Base-by-base conservation (phyloP, 1,140 invertebrate genomes). In the Pogonomyrmex californicus region DNA sequence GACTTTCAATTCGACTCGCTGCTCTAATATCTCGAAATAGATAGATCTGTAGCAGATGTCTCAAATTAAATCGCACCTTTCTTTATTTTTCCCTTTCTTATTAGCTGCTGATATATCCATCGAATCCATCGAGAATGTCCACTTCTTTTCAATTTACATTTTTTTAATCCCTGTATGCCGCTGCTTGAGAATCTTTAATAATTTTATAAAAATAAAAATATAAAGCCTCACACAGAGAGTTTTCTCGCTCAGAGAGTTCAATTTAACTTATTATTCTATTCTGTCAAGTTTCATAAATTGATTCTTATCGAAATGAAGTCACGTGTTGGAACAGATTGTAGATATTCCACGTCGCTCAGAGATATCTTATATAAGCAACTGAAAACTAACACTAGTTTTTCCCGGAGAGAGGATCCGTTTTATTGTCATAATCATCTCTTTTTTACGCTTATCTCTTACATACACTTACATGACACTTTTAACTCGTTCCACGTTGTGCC, bases 21-120 rank as follows among this genome's bases (percentile, higher is more conserved):
- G 54, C 30, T 41, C 68, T 60, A 60, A 83, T 75, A 60, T 73
- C 54, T 17, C 68, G 30, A 73, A 33, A 73, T 60, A 73, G 4
- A 5, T 23, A 23, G 23, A 23, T 23, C 6, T 17, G 38, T 41
- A 38, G 68, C 68, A 60, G 68, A 44, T 60, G 54, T 30, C 33
- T 30, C 44, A 14, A 49, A 83, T 65, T 78, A 36, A 65, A 47
- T 23, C 41, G 2, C 41, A 47, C 63, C 12, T 33, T 30, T 36
- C 5, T 63, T 65, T 47, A 47, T 17, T 65, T 65, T 63, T 14
- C n/a, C 4, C 7, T 30, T 60, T 62, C 14, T 62, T 7, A 77
- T 77, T 62, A 44, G 38, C n/a, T n/a, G 33, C 70, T 23, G 5
- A 54, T 1, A 41, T 38, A 14, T 54, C 17, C 17, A n/a, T 38